Percentiles rank a stretch among this genome's conserved stretches.
Conservation (phyloP, 2,888 invertebrate species). For the Acleris emargana region DNA sequence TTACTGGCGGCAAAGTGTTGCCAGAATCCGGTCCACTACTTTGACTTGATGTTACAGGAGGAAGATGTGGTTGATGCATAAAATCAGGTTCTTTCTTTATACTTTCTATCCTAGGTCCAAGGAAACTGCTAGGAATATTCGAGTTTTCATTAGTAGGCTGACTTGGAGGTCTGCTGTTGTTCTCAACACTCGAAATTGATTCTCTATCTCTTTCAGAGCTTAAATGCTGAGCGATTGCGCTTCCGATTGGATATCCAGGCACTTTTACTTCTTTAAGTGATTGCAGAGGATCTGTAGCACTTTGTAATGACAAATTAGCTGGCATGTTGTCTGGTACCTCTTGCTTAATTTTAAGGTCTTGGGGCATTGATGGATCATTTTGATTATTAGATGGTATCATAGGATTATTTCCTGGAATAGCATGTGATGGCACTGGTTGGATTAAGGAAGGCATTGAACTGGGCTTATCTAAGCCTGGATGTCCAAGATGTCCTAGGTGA, state of each 20-base stretch:
- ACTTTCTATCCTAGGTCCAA: slow-evolving; percentile 87
- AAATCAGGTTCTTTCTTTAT: slow-evolving; percentile 90
- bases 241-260: slow-evolving; percentile 86
- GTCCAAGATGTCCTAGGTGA: slow-evolving; percentile 44
- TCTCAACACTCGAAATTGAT: slow-evolving; percentile 76
- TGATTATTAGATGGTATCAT: slow-evolving; percentile 63
- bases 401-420: slow-evolving; percentile 60
- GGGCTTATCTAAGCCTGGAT: slow-evolving; percentile 72
- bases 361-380: slow-evolving; percentile 76
- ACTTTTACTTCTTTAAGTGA: slow-evolving; percentile 92
- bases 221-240: slow-evolving; percentile 77
- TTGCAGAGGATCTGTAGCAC: slow-evolving; percentile 87
- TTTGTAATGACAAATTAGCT: slow-evolving; percentile 78
- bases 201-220: slow-evolving; percentile 78
- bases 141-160: slow-evolving; percentile 77
- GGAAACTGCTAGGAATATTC: slow-evolving; percentile 80
- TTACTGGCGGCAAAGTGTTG: slow-evolving; percentile 83
- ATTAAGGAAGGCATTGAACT: slow-evolving; percentile 67
- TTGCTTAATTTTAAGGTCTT: slow-evolving; percentile 81
- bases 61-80: slow-evolving; percentile 77
- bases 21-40: slow-evolving; percentile 67
- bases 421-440: slow-evolving; percentile 72
- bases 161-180: slow-evolving; percentile 75
- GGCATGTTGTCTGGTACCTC: slow-evolving; percentile 81
- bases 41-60: slow-evolving; percentile 80